phyloP scores from a whole-genome alignment of 1,140 invertebrate genomes.

The Drosophila parvula region DNA sequence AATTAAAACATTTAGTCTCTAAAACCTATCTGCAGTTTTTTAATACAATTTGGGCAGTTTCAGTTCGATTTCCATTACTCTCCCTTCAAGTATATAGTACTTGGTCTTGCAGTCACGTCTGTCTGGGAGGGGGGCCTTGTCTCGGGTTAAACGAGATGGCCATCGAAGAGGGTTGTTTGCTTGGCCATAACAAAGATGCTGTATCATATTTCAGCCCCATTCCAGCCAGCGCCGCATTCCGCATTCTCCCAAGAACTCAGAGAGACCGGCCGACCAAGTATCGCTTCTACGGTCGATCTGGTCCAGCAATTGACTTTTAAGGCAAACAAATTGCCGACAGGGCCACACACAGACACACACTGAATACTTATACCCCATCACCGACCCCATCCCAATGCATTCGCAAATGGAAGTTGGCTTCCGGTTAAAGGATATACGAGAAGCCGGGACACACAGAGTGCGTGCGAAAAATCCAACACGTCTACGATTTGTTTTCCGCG shows the following conservation, averaged over 20 bases:
- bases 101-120: conserved; percentile 44
- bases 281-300: conserved; percentile 20
- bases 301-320: conserved; percentile 61
- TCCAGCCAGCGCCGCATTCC: not conserved
- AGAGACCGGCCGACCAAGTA: not conserved
- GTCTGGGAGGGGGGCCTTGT: conserved; percentile 21
- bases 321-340: conserved; percentile 75
- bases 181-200: conserved; percentile 48
- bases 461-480: conserved; percentile 80
- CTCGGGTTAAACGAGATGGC: conserved; percentile 32
- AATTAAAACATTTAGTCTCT: not conserved
- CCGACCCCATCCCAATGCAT: conserved; percentile 31
- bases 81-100: not conserved
- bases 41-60: too few species aligned
- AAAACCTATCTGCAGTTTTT: not conserved
- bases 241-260: not conserved
- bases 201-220: conserved; percentile 71
- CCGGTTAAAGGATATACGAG: conserved; percentile 77
- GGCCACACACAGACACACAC: conserved; percentile 40
- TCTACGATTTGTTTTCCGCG: conserved; percentile 64
- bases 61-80: conserved; percentile 7
- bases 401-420: conserved; percentile 75
- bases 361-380: conserved; percentile 15
- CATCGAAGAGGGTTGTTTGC: conserved; percentile 46
- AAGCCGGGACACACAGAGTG: conserved; percentile 46